Percentiles rank a stretch among this genome's conserved stretches.
Conservation (phyloP, 2,888 invertebrate species). For the Teleiodes luculella region DNA sequence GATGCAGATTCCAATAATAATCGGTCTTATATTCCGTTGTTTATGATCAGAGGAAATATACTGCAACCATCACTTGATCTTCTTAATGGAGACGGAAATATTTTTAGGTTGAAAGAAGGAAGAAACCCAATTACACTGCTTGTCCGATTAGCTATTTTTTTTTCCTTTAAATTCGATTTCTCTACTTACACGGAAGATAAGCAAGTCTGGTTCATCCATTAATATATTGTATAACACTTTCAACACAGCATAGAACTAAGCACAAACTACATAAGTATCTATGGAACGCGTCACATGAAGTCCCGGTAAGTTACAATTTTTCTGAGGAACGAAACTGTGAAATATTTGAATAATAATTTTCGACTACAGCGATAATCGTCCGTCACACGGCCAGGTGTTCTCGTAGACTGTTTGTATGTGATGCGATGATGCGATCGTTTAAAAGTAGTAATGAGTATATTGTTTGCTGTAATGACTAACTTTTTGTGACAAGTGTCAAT, state of each 20-base stretch:
- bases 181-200: conserved; percentile 33
- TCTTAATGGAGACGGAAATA: background rate
- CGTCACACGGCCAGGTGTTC: conserved; percentile 24
- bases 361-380: conserved; percentile 30
- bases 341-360: conserved; percentile 31
- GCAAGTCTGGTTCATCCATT: conserved; percentile 38
- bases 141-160: too few species aligned
- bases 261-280: background rate
- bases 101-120: background rate
- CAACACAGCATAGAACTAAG: conserved; percentile 24
- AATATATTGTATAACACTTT: conserved; percentile 2
- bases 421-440: too few species aligned
- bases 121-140: too few species aligned
- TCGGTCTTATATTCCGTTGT: background rate
- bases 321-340: conserved; percentile 22
- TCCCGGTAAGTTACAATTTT: conserved; percentile 43
- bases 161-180: background rate
- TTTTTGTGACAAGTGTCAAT: too few species aligned
- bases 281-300: conserved; percentile 15
- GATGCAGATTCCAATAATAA: conserved; percentile 45
- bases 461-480: too few species aligned
- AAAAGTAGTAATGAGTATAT: too few species aligned
- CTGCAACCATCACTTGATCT: conserved; percentile 2
- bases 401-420: conserved; percentile 1
- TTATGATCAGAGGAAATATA: conserved; percentile 3